Evolutionary conservation across 1,140 invertebrate species (phyloP).

Genomic region (Bombyx mori): ASM3026992v2 NC_085112.1:7788001-7788500

Average conservation of each 20-base stretch:
- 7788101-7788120: background rate
- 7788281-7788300: slow-evolving; percentile 89
- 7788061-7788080: background rate
- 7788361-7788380: too few species aligned
- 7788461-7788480: too few species aligned
- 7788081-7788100: background rate
- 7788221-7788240: slow-evolving; percentile 79
- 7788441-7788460: too few species aligned
- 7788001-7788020: slow-evolving; percentile 95
- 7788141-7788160: background rate
- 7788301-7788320: slow-evolving; percentile 94
- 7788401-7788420: too few species aligned
- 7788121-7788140: too few species aligned
- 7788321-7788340: slow-evolving; percentile 60
- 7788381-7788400: too few species aligned
- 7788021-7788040: slow-evolving; percentile 76
- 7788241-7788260: slow-evolving; percentile 96
- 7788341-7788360: too few species aligned
- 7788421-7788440: slow-evolving; percentile 9
- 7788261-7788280: slow-evolving; percentile 98
- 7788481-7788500: too few species aligned
- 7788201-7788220: slow-evolving; percentile 46
- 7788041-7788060: slow-evolving; percentile 51
- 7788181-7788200: too few species aligned
- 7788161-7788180: background rate